These are phyloP conservation scores for Campylomormyrus tamandua DNA, from an alignment of 2,113 vertebrate species.

Conservation along the genomic window DNA sequence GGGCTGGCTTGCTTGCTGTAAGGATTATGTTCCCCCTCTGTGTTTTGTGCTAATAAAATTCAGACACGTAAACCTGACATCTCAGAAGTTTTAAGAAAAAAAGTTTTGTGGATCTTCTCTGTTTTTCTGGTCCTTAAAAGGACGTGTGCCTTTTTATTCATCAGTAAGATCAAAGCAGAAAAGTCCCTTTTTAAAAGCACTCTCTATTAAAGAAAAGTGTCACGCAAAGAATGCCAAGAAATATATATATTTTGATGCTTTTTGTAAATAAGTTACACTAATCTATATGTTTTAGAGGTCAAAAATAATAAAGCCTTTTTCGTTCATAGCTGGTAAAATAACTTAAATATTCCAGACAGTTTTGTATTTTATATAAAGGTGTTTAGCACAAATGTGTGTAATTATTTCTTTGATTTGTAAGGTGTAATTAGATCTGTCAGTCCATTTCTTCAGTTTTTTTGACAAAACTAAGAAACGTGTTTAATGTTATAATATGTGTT, in stretches of 20 bases:
- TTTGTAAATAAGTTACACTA: background rate
- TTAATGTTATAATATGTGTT: background rate
- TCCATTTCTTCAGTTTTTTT: background rate
- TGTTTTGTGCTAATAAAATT: background rate
- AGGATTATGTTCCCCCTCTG: background rate
- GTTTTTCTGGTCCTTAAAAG: background rate
- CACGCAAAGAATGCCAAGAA: background rate
- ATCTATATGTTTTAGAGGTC: background rate
- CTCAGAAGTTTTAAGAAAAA: background rate
- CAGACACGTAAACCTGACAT: background rate
- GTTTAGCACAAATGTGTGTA: background rate
- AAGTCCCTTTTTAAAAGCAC: background rate
- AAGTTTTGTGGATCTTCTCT: background rate
- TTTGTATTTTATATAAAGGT: background rate
- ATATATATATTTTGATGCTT: background rate
- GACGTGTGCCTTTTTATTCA: background rate
- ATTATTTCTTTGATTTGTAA: background rate
- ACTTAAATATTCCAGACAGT: background rate
- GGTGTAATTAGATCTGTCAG: background rate
- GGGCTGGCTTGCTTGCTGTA: background rate
- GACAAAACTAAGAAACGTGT: background rate
- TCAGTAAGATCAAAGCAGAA: background rate
- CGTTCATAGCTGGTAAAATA: background rate
- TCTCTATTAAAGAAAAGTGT: background rate
- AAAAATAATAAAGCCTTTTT: background rate